These are phyloP conservation scores for Girardinus metallicus DNA, from an alignment of 2,797 vertebrate genomes.

Conservation along the genomic window DNA sequence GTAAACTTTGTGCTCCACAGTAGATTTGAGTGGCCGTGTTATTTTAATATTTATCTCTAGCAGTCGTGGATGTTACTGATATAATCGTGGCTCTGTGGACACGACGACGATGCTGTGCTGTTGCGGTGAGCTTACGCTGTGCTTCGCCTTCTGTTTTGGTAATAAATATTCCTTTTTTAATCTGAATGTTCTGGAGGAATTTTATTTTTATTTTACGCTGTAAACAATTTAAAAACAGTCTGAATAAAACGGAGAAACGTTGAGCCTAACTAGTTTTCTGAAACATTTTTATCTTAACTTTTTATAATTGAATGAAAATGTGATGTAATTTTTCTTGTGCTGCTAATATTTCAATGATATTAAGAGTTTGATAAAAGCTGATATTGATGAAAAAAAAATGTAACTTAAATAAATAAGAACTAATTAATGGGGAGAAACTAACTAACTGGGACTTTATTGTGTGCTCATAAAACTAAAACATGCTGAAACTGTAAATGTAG, in stretches of 20 bases:
- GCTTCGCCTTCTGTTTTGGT: conserved; percentile 80
- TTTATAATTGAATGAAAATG: too few species aligned
- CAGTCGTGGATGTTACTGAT: conserved; percentile 58
- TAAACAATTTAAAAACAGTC: neutral
- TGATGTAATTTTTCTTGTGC: too few species aligned
- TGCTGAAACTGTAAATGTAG: too few species aligned
- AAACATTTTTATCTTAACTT: neutral
- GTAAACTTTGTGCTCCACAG: conserved; percentile 67
- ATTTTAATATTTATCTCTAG: conserved; percentile 75
- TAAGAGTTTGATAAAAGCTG: too few species aligned
- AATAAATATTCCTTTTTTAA: conserved; percentile 85
- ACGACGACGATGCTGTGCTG: conserved; percentile 47
- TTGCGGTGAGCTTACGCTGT: conserved; percentile 74
- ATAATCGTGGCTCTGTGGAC: conserved; percentile 54
- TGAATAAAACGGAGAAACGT: neutral
- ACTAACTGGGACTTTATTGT: too few species aligned
- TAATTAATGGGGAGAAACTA: too few species aligned
- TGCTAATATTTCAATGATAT: too few species aligned
- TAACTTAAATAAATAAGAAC: too few species aligned
- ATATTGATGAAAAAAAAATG: too few species aligned
- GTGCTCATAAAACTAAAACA: too few species aligned
- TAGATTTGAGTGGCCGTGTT: conserved; percentile 78
- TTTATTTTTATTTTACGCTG: neutral
- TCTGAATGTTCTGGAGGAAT: conserved; percentile 10
- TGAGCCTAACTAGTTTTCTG: neutral